These are phyloP conservation scores for Itoplectis maculator DNA, from an alignment of 2,888 invertebrate genomes.

Conservation along the genomic window DNA sequence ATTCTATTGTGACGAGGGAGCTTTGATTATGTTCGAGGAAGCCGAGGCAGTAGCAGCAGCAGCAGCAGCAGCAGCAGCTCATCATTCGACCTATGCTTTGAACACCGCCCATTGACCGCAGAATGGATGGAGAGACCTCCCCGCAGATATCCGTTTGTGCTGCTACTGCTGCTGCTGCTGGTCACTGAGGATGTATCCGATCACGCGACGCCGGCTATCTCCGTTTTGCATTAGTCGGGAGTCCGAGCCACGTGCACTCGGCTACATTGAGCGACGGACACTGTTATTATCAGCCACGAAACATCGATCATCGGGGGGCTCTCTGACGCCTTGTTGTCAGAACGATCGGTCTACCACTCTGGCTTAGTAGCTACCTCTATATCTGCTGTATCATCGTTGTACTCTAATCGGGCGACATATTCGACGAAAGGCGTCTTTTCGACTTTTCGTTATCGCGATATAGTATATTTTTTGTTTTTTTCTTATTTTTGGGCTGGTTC, in stretches of 20 bases:
- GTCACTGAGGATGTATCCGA: constrained; percentile 59
- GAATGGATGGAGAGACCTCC: constrained; percentile 59
- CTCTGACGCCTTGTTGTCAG: constrained; percentile 69
- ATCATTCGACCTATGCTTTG: constrained; percentile 42
- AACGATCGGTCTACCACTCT: constrained; percentile 54
- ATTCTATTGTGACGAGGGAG: constrained; percentile 35
- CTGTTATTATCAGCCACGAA: constrained; percentile 72
- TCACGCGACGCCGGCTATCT: constrained; percentile 62
- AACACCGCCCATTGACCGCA: constrained; percentile 29
- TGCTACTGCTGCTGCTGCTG: no score
- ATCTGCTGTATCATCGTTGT: constrained; percentile 52
- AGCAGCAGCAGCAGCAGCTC: no score
- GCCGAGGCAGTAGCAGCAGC: no score
- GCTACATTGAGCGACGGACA: constrained; percentile 63
- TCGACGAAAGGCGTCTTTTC: background rate
- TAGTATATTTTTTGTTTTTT: no score
- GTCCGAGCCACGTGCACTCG: constrained; percentile 32
- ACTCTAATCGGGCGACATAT: constrained; percentile 35
- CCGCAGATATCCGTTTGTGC: constrained; percentile 66
- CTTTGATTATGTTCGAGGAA: constrained; percentile 46
- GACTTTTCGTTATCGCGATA: background rate
- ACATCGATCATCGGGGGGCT: constrained; percentile 81
- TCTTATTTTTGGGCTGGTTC: no score
- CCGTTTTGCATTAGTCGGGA: constrained; percentile 67
- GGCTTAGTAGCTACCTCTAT: constrained; percentile 39